Evolutionary conservation across 1,140 invertebrate genomes (phyloP).

Genomic region (Magallana angulata): DNA sequence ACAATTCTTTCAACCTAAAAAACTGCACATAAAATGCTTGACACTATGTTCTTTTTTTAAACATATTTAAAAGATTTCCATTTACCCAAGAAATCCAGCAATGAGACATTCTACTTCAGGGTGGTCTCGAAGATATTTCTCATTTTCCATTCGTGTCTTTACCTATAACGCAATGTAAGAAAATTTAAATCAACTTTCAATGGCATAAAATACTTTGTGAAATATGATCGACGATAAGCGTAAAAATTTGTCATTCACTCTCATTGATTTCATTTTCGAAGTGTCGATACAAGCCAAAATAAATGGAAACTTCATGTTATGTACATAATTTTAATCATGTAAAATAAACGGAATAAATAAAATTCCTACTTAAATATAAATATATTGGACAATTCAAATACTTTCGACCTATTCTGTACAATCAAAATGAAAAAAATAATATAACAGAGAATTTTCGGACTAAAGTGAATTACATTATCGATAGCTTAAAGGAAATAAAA

Average conservation of each 20-base stretch:
- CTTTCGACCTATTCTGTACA: background rate
- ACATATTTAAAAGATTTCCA: background rate
- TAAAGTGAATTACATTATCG: background rate
- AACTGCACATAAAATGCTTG: background rate
- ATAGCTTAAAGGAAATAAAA: background rate
- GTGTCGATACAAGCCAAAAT: too few species aligned
- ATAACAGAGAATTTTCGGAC: background rate
- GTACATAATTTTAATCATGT: too few species aligned
- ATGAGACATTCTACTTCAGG: constrained; percentile 78
- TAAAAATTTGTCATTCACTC: too few species aligned
- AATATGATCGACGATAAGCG: too few species aligned
- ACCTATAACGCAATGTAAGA: constrained; percentile 66
- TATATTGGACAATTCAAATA: too few species aligned
- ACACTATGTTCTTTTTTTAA: background rate
- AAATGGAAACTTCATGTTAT: too few species aligned
- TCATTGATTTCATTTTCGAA: too few species aligned
- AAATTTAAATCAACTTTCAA: background rate
- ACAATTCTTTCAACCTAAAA: background rate
- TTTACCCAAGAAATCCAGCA: constrained; percentile 75
- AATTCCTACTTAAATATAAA: too few species aligned
- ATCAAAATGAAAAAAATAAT: background rate
- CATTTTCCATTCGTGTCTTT: constrained; percentile 75
- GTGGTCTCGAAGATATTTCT: constrained; percentile 75
- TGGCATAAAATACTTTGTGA: too few species aligned
- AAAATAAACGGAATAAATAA: too few species aligned